A percentile compares a stretch with the other conserved stretches of the same genome.
phyloP scores from a whole-genome alignment of 2,888 invertebrate species.

The Ennomos erosarius region DNA sequence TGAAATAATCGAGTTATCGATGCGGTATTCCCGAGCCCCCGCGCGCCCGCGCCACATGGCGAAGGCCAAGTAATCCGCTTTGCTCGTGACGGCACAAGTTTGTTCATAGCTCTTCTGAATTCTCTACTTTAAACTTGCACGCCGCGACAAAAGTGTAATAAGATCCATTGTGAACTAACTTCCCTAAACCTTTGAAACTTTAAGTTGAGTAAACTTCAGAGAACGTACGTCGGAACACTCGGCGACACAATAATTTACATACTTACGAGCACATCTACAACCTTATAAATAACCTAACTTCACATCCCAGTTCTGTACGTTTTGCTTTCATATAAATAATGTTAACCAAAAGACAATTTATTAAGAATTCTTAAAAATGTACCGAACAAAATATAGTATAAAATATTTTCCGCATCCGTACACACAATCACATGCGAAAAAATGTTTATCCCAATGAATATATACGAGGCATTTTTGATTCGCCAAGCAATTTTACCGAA shows the following conservation, averaged over 20 bases:
- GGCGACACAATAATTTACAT: conserved; percentile 29
- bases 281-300: conserved; percentile 14
- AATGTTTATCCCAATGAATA: conserved; percentile 21
- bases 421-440: conserved; percentile 23
- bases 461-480: conserved; percentile 25
- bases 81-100: conserved; percentile 65
- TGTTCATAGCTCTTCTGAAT: conserved; percentile 66
- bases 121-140: conserved; percentile 68
- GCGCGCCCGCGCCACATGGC: conserved; percentile 43
- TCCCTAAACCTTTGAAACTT: conserved; percentile 51
- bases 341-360: not conserved
- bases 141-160: conserved; percentile 67
- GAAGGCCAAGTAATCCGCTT: conserved; percentile 66
- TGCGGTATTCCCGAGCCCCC: conserved; percentile 52
- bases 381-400: conserved; percentile 6
- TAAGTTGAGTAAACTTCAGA: conserved; percentile 40
- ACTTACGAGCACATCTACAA: conserved; percentile 21
- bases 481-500: conserved; percentile 32
- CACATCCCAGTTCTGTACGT: too few relatives aligned
- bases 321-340: too few relatives aligned
- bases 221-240: conserved; percentile 29
- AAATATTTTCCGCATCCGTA: conserved; percentile 14
- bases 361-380: not conserved
- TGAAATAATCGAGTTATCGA: conserved; percentile 67
- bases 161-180: conserved; percentile 60